These are phyloP conservation scores for Oryzias celebensis DNA, from an alignment of 2,113 vertebrate genomes.

Conservation along the genomic window DNA sequence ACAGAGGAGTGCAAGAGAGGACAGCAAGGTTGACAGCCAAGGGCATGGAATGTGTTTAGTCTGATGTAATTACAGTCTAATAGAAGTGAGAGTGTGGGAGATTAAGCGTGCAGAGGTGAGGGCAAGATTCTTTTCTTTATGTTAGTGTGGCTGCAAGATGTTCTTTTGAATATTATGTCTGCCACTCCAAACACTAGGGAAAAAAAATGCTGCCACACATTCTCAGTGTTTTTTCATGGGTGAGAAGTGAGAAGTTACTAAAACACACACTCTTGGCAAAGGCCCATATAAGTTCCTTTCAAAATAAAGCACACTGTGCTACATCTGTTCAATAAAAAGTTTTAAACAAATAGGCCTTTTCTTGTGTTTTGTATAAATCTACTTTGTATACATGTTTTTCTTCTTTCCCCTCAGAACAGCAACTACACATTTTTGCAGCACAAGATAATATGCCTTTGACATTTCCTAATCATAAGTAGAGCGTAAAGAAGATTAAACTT, in stretches of 20 bases:
- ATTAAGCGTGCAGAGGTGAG: conserved; percentile 13
- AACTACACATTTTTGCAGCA: no score
- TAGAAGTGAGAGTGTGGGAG: conserved; percentile 16
- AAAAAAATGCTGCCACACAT: neutral
- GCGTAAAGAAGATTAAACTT: no score
- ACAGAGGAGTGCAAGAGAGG: conserved; percentile 29
- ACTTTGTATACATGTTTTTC: no score
- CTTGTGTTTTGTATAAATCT: no score
- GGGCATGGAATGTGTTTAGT: conserved; percentile 24
- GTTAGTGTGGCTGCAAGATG: neutral
- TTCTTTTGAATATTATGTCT: neutral
- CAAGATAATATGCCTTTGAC: no score
- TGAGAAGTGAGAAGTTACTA: neutral
- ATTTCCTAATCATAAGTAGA: no score
- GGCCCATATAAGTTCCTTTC: no score
- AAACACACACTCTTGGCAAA: no score
- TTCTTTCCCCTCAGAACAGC: no score
- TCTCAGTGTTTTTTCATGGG: neutral
- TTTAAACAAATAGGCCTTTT: no score
- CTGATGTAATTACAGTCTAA: conserved; percentile 47
- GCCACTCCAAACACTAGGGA: neutral
- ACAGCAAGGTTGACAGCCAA: conserved; percentile 38
- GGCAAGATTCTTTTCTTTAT: conserved; percentile 22
- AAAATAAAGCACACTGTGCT: no score
- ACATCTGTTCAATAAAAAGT: no score